A percentile compares a stretch with the other conserved stretches of the same genome.
phyloP scores from a whole-genome alignment of 2,888 invertebrate genomes.

The Sceliomorpha sp. region DNA sequence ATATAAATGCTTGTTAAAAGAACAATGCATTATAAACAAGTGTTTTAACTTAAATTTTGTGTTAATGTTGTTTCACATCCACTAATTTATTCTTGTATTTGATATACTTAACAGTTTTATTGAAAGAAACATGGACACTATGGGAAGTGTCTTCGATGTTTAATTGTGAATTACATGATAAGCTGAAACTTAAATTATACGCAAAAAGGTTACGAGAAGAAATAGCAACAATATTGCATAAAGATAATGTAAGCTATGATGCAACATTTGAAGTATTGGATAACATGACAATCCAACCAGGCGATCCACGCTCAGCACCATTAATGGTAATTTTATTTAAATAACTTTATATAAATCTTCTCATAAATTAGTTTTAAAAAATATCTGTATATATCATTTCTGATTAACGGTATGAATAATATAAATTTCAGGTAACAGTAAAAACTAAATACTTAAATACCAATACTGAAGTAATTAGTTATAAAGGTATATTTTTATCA shows the following conservation, averaged over 20 bases:
- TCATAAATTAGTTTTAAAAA: too few species aligned
- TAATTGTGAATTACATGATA: constrained; percentile 64
- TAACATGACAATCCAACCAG: constrained; percentile 52
- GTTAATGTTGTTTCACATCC: too few species aligned
- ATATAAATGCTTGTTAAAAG: too few species aligned
- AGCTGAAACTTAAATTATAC: constrained; percentile 72
- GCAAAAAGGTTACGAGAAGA: constrained; percentile 73
- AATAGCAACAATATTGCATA: constrained; percentile 64
- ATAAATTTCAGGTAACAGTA: constrained; percentile 41
- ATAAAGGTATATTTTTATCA: constrained; percentile 71
- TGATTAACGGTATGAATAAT: too few species aligned
- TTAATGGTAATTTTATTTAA: constrained; percentile 60
- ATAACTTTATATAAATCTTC: neutral
- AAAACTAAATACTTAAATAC: neutral
- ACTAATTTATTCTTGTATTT: too few species aligned
- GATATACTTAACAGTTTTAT: constrained; percentile 8
- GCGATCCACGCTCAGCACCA: too few species aligned
- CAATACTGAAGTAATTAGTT: constrained; percentile 60
- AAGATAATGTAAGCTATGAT: constrained; percentile 69
- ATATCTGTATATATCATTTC: too few species aligned
- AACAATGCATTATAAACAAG: too few species aligned
- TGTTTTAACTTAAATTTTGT: too few species aligned
- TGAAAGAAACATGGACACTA: constrained; percentile 73
- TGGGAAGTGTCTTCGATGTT: constrained; percentile 74
- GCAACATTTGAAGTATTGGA: constrained; percentile 63